phyloP scores from a whole-genome alignment of 2,888 invertebrate species.

The Pammene aurita region DNA sequence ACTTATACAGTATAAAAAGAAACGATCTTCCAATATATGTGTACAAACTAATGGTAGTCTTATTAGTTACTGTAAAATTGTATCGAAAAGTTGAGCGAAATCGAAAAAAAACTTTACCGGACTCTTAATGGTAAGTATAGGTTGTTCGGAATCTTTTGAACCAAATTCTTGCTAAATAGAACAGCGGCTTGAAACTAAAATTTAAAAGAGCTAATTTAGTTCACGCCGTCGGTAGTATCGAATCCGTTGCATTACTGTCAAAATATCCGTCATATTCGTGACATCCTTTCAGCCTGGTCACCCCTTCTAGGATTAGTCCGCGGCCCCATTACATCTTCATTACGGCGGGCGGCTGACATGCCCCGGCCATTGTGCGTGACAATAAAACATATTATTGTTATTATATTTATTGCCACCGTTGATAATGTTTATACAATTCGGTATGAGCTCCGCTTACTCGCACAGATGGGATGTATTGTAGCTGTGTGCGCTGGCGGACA shows the following conservation, averaged over 20 bases:
- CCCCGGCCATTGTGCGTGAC: conserved; percentile 65
- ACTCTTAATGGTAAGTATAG: too few species aligned
- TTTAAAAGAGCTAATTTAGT: conserved; percentile 58
- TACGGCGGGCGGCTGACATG: conserved; percentile 79
- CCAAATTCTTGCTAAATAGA: neutral
- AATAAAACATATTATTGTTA: conserved; percentile 76
- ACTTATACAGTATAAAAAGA: too few species aligned
- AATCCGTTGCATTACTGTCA: conserved; percentile 82
- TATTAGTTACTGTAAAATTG: too few species aligned
- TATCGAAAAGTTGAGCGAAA: too few species aligned
- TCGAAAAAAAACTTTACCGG: too few species aligned
- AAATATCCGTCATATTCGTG: conserved; percentile 82
- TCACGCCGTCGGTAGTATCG: conserved; percentile 49
- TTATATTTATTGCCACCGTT: conserved; percentile 70
- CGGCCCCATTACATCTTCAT: conserved; percentile 83
- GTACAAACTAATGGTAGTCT: too few species aligned
- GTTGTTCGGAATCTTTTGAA: too few species aligned
- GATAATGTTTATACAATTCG: conserved; percentile 75
- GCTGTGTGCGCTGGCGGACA: conserved; percentile 48
- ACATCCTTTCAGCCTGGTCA: conserved; percentile 77
- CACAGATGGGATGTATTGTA: conserved; percentile 55
- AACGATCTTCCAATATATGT: too few species aligned
- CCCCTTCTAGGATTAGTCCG: conserved; percentile 79
- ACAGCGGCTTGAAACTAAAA: conserved; percentile 41
- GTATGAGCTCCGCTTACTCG: conserved; percentile 69